These are phyloP conservation scores for Thaleichthys pacificus DNA, from an alignment of 2,797 vertebrate genomes.

Conservation along the genomic window DNA sequence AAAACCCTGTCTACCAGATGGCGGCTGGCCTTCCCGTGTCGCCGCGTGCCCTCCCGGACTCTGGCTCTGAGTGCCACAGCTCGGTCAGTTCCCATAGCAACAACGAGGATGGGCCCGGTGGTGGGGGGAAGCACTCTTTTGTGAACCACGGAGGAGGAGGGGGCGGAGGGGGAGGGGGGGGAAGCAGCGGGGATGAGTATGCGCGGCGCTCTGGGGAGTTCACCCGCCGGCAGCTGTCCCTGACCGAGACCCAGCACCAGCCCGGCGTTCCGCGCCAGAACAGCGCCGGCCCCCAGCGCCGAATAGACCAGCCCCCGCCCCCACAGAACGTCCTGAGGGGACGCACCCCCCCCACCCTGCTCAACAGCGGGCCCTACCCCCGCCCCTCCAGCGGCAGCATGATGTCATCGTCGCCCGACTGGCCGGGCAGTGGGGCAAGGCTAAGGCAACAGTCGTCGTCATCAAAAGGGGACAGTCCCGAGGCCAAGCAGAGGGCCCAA, in stretches of 20 bases:
- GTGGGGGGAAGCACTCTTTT: slow-evolving; percentile 69
- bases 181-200: slow-evolving; percentile 83
- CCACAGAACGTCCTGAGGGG: slow-evolving; percentile 77
- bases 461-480: slow-evolving; percentile 94
- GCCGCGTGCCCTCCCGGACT: slow-evolving; percentile 89
- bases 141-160: slow-evolving; percentile 56
- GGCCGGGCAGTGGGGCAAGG: slow-evolving; percentile 86
- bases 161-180: slow-evolving; percentile 50
- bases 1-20: slow-evolving; percentile 99
- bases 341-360: slow-evolving; percentile 87
- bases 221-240: slow-evolving; percentile 88
- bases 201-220: slow-evolving; percentile 86
- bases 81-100: slow-evolving; percentile 98
- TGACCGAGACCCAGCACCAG: slow-evolving; percentile 86
- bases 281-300: slow-evolving; percentile 90
- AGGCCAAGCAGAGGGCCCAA: slow-evolving; percentile 88
- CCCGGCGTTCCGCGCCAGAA: slow-evolving; percentile 88
- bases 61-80: slow-evolving; percentile 96
- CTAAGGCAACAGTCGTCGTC: slow-evolving; percentile 93
- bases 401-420: slow-evolving; percentile 89
- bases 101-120: slow-evolving; percentile 84
- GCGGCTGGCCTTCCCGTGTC: slow-evolving; percentile 92
- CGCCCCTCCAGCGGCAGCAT: slow-evolving; percentile 88
- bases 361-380: slow-evolving; percentile 85
- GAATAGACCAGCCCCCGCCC: slow-evolving; percentile 90